phyloP scores from a whole-genome alignment of 2,797 vertebrate species.

The Takifugu ocellatus region DNA sequence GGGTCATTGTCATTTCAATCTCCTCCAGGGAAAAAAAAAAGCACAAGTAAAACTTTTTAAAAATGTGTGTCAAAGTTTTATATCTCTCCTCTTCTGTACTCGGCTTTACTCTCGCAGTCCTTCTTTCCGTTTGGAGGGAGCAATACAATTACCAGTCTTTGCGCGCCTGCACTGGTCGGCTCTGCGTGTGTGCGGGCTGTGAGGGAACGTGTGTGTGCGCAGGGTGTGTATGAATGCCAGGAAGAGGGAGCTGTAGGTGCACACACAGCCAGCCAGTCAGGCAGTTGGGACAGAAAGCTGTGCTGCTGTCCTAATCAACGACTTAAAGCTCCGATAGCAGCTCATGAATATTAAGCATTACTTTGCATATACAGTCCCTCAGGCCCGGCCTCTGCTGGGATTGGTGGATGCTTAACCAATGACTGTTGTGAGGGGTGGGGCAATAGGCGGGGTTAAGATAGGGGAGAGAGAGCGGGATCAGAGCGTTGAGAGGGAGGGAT shows the following conservation, averaged over 20 bases:
- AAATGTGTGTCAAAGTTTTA: conserved; percentile 87
- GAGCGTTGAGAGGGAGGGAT: conserved; percentile 52
- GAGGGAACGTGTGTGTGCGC: conserved; percentile 40
- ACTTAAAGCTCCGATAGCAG: conserved; percentile 96
- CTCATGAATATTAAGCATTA: conserved; percentile 98
- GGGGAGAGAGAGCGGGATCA: conserved; percentile 63
- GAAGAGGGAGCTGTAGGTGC: conserved; percentile 76
- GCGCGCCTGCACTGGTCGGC: conserved; percentile 65
- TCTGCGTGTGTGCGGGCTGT: conserved; percentile 54
- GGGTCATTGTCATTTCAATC: conserved; percentile 89
- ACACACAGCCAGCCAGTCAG: conserved; percentile 67
- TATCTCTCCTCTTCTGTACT: conserved; percentile 56
- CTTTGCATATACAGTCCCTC: conserved; percentile 94
- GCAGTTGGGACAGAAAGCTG: conserved; percentile 95
- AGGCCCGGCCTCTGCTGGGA: conserved; percentile 76
- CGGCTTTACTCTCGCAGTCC: conserved; percentile 58
- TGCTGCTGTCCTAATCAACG: conserved; percentile 96
- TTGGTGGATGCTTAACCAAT: conserved; percentile 83
- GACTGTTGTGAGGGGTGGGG: conserved; percentile 72
- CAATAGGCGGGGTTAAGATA: conserved; percentile 49
- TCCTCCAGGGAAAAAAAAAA: conserved; percentile 67
- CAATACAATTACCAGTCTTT: conserved; percentile 85
- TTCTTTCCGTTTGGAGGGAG: conserved; percentile 79
- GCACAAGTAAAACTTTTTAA: conserved; percentile 32
- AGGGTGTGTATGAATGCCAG: conserved; percentile 51